Conservation (phyloP, 2,888 invertebrate genomes). For the Orgyia antiqua region DNA sequence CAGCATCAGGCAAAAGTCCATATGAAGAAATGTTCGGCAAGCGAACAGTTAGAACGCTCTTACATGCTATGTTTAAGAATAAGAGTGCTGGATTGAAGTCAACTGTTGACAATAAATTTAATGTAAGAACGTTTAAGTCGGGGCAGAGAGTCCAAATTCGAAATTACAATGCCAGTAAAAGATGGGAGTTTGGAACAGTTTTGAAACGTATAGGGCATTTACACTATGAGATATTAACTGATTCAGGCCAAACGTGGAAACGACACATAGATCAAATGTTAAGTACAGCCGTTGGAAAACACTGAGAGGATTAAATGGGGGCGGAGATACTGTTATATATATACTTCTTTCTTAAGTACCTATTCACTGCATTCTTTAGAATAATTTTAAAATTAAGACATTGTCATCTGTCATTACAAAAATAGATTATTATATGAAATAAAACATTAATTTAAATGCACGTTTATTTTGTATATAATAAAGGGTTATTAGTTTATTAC, state of each 20-base stretch:
- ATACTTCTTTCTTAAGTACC: too few relatives aligned
- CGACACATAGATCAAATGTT: not conserved
- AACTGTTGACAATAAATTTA: not conserved
- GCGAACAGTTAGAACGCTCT: not conserved
- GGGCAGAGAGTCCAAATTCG: not conserved
- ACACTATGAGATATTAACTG: not conserved
- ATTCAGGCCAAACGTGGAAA: not conserved
- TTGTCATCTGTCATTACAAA: too few relatives aligned
- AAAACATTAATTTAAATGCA: too few relatives aligned
- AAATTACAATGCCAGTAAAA: not conserved
- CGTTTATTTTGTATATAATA: constrained; percentile 4
- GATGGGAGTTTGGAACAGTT: not conserved
- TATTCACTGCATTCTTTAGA: too few relatives aligned
- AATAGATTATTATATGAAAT: too few relatives aligned
- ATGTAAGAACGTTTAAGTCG: not conserved
- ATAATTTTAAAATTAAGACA: too few relatives aligned
- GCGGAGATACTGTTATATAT: too few relatives aligned
- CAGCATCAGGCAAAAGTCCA: not conserved
- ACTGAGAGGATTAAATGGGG: too few relatives aligned
- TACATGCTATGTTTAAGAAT: not conserved
- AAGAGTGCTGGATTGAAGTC: not conserved
- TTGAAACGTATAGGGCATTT: not conserved
- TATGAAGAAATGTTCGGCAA: not conserved
- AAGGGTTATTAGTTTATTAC: too few relatives aligned
- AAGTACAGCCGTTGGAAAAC: not conserved